These are phyloP conservation scores for Brevimyrus niger DNA, from an alignment of 2,113 vertebrate species.

Conservation along the genomic window DNA sequence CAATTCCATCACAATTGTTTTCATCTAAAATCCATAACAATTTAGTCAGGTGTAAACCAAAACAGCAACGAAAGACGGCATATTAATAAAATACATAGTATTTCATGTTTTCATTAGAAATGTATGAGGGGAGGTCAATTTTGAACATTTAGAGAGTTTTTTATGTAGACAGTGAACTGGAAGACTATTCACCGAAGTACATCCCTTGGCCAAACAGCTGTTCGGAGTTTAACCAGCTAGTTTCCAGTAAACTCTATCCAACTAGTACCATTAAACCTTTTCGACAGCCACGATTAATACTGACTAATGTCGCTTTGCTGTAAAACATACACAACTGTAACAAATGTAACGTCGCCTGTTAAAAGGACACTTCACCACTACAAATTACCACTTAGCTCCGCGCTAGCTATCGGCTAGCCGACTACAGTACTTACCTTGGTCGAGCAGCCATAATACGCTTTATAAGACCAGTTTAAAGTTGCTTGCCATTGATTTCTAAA, in stretches of 20 bases:
- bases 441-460: conserved; percentile 59
- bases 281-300: neutral
- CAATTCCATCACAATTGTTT: neutral
- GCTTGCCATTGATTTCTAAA: conserved; percentile 48
- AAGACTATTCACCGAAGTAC: neutral
- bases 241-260: conserved; percentile 21
- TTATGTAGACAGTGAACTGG: neutral
- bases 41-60: neutral
- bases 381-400: neutral
- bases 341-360: neutral
- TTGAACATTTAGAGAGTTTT: neutral
- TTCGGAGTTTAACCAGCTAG: neutral
- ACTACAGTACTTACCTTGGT: conserved; percentile 53
- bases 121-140: too few relatives aligned
- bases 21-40: neutral
- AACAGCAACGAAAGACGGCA: neutral
- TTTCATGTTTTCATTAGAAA: neutral
- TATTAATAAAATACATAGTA: neutral
- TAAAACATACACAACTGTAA: neutral
- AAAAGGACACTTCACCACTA: neutral
- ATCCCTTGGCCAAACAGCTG: conserved; percentile 29
- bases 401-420: conserved; percentile 18
- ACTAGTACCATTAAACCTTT: neutral
- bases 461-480: conserved; percentile 42
- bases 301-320: neutral